phyloP scores from a whole-genome alignment of 2,113 vertebrate species.

The Panthera leo region DNA sequence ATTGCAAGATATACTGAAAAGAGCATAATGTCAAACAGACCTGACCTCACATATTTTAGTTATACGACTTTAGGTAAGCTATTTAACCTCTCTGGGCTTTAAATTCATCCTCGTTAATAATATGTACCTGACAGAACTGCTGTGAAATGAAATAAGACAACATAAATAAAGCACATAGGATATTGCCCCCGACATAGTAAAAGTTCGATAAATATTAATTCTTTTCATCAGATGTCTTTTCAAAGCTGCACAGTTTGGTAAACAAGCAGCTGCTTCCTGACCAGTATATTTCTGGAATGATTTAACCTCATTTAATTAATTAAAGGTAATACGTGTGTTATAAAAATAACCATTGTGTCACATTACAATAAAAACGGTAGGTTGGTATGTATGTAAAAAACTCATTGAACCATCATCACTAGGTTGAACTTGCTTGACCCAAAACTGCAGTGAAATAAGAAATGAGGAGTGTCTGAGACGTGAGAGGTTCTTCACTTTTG shows the following conservation, averaged over 20 bases:
- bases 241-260: neutral
- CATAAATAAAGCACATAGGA: neutral
- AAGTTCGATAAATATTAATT: neutral
- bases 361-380: neutral
- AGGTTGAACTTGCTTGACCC: neutral
- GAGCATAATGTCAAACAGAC: neutral
- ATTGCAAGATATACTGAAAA: neutral
- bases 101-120: conserved; percentile 42
- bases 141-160: conserved; percentile 29
- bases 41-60: neutral
- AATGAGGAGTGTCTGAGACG: neutral
- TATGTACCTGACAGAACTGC: neutral
- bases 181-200: neutral
- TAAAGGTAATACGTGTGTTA: neutral
- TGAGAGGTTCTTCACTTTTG: neutral
- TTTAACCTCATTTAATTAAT: neutral
- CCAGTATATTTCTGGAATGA: neutral
- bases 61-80: neutral
- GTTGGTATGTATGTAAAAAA: neutral
- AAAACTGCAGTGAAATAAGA: neutral
- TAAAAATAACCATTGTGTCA: neutral
- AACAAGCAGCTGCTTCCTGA: neutral
- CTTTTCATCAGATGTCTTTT: neutral
- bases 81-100: conserved; percentile 14
- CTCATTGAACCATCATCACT: neutral